Conservation (phyloP, 1,140 invertebrate species). For the Oreohelix idahoensis region DNA sequence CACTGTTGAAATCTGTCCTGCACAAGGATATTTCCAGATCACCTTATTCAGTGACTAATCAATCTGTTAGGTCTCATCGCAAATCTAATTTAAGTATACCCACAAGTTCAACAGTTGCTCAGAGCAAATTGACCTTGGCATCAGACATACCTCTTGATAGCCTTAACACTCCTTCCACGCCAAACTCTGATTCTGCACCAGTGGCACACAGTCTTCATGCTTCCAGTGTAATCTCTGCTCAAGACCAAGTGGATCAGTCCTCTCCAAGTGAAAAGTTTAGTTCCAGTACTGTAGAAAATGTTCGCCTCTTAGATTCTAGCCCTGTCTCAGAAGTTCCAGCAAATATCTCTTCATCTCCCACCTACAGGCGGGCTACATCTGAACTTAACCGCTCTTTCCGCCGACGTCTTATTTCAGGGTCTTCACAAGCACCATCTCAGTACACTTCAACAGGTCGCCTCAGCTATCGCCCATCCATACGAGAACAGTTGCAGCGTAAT, state of each 20-base stretch:
- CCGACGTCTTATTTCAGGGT: not conserved
- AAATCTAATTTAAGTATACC: not conserved
- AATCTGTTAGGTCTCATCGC: not conserved
- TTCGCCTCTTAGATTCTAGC: not conserved
- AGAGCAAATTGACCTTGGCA: conserved; percentile 12
- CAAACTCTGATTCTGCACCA: not conserved
- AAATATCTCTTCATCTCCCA: not conserved
- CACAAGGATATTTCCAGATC: conserved; percentile 29
- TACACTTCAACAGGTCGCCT: conserved; percentile 16
- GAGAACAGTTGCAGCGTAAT: conserved; percentile 13
- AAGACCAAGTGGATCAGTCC: not conserved
- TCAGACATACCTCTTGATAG: not conserved
- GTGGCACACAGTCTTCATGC: not conserved
- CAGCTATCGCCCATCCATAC: conserved; percentile 6
- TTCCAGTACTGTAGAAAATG: not conserved
- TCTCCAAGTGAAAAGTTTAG: not conserved
- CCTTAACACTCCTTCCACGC: not conserved
- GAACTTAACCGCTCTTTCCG: conserved; percentile 7
- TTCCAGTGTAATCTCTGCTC: not conserved
- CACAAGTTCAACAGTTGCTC: not conserved
- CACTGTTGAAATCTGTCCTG: conserved; percentile 26
- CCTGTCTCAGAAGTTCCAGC: not conserved
- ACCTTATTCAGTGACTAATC: not conserved
- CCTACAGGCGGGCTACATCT: not conserved
- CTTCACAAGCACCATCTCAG: conserved; percentile 30